Evolutionary conservation across 2,113 vertebrate species (phyloP).

Genomic region (Rhineura floridana): DNA sequence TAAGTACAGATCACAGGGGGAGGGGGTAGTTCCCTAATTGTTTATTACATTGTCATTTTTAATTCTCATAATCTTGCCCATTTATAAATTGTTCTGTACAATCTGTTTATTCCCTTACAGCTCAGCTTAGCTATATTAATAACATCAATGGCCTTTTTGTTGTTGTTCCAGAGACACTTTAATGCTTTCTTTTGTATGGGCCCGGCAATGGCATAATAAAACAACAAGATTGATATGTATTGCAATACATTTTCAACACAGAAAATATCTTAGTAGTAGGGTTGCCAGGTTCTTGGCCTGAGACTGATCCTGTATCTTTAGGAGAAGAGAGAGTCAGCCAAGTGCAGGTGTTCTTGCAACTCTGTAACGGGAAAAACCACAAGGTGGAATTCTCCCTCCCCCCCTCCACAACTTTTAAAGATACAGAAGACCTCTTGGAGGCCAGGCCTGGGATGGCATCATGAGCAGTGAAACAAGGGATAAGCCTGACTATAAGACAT

Average conservation of each 20-base stretch:
- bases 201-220: neutral
- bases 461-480: neutral
- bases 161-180: neutral
- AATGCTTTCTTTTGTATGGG: neutral
- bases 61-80: neutral
- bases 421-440: too few relatives aligned
- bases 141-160: constrained; percentile 14
- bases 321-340: too few relatives aligned
- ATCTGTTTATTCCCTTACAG: constrained; percentile 4
- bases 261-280: neutral
- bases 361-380: too few relatives aligned
- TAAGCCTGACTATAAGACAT: neutral
- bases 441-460: too few relatives aligned
- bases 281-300: too few relatives aligned
- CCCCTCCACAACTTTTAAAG: too few relatives aligned
- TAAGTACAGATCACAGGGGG: neutral
- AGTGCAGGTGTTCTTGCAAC: too few relatives aligned
- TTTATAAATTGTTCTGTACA: neutral
- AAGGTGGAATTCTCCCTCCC: too few relatives aligned
- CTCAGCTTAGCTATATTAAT: constrained; percentile 3
- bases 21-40: neutral
- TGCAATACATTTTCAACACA: neutral
- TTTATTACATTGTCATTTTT: neutral
- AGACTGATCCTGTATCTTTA: too few relatives aligned
- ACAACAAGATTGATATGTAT: neutral